Conservation (phyloP, 2,888 invertebrate species). For the Cinara cedri region DNA sequence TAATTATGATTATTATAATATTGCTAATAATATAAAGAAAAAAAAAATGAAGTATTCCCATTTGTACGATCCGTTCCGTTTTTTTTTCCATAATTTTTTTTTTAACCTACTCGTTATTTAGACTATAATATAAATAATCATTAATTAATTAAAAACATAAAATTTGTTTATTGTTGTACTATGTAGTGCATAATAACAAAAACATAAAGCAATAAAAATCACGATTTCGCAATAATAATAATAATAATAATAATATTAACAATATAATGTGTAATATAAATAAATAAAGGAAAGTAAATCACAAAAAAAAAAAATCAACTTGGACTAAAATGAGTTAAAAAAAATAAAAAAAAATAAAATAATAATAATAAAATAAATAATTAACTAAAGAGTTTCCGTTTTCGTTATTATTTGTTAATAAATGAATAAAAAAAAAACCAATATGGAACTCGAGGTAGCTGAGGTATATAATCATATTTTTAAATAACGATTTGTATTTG, state of each 20-base stretch:
- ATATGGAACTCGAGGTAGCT: constrained; percentile 43
- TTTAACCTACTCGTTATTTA: constrained; percentile 54
- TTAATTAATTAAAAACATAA: constrained; percentile 54
- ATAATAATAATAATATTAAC: constrained; percentile 53
- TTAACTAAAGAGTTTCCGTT: constrained; percentile 44
- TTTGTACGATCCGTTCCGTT: constrained; percentile 56
- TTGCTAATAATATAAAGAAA: constrained; percentile 48
- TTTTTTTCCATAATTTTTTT: constrained; percentile 18
- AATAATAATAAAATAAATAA: too few relatives aligned
- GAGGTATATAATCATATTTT: constrained; percentile 20
- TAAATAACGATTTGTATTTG: constrained; percentile 21
- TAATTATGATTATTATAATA: constrained; percentile 44
- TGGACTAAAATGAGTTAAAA: constrained; percentile 51
- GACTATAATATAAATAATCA: constrained; percentile 57
- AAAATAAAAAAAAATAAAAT: too few relatives aligned
- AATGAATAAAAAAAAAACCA: background rate
- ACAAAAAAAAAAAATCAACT: constrained; percentile 45
- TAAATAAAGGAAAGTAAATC: constrained; percentile 48
- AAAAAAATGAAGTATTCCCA: constrained; percentile 41
- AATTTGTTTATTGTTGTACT: constrained; percentile 57
- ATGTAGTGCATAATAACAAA: constrained; percentile 54
- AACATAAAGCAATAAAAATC: constrained; percentile 55
- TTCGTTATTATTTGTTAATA: background rate
- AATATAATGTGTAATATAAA: constrained; percentile 38
- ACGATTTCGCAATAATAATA: constrained; percentile 45